phyloP scores from a whole-genome alignment of 92 coral and sea anemone species.

The Isaurus tuberculatus region DNA sequence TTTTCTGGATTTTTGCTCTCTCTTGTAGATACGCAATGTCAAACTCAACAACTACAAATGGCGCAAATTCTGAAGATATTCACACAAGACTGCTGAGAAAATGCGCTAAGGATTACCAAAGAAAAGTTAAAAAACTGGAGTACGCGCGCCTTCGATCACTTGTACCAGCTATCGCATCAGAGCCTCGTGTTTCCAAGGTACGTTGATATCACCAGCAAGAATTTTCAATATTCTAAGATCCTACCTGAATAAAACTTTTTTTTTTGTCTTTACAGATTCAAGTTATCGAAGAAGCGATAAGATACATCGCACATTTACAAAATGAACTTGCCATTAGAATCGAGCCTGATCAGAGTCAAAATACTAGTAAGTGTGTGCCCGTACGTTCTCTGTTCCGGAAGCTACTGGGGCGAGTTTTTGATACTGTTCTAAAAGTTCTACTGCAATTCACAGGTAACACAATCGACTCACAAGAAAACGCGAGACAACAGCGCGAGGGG shows the following conservation, averaged over 20 bases:
- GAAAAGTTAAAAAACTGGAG: constrained; percentile 79
- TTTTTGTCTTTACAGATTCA: constrained; percentile 72
- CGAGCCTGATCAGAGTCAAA: constrained; percentile 50
- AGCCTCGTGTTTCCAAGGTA: constrained; percentile 91
- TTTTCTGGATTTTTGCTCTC: too few relatives aligned
- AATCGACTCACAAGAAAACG: constrained; percentile 33
- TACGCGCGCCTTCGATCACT: constrained; percentile 92
- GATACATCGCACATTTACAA: constrained; percentile 95
- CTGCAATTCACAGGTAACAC: constrained; percentile 57
- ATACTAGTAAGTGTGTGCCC: constrained; percentile 61
- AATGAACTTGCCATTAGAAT: constrained; percentile 79
- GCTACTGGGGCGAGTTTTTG: constrained; percentile 78
- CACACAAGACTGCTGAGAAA: constrained; percentile 62
- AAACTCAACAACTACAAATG: constrained; percentile 57
- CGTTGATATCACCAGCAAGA: constrained; percentile 23
- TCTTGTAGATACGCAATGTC: constrained; percentile 72
- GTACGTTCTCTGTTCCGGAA: constrained; percentile 69
- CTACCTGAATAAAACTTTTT: background rate
- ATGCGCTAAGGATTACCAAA: constrained; percentile 71
- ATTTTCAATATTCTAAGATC: background rate
- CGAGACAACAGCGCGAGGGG: constrained; percentile 61
- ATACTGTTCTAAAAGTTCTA: constrained; percentile 52
- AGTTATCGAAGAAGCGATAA: constrained; percentile 98
- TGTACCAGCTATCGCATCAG: constrained; percentile 86
- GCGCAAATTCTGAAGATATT: constrained; percentile 50